Percentiles rank a stretch among this genome's conserved stretches.
Conservation (phyloP, 2,888 invertebrate genomes). For the Strigamia crassipes region DNA sequence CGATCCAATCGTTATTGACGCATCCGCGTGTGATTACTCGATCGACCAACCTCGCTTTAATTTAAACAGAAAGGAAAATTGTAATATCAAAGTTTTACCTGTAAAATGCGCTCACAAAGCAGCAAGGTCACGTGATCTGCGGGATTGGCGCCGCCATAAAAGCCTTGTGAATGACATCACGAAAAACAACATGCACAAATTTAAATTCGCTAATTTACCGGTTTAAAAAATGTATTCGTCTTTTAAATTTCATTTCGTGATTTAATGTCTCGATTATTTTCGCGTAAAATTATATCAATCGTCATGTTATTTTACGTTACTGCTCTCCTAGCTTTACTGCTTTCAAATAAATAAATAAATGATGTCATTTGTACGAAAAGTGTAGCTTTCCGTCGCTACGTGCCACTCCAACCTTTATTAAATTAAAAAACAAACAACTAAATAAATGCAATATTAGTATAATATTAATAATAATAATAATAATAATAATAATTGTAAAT, state of each 20-base stretch:
- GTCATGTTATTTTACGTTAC: no score
- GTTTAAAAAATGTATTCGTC: not conserved
- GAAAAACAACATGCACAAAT: not conserved
- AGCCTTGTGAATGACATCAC: constrained; percentile 13
- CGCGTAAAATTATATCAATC: no score
- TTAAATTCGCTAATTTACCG: not conserved
- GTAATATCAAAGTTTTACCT: constrained; percentile 45
- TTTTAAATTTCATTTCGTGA: not conserved
- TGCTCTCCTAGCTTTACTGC: no score
- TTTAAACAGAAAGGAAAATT: not conserved
- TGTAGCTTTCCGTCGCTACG: not conserved
- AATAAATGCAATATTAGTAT: no score
- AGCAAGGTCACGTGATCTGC: constrained; percentile 49
- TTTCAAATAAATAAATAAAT: no score
- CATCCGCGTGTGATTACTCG: not conserved
- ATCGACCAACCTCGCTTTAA: not conserved
- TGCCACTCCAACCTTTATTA: no score
- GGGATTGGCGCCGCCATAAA: constrained; percentile 46
- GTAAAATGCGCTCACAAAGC: constrained; percentile 50
- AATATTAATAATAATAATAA: no score
- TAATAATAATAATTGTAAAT: not conserved
- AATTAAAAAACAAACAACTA: no score
- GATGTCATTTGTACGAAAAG: not conserved
- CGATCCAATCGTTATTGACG: not conserved
- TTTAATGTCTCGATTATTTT: not conserved